phyloP scores from a whole-genome alignment of 2,113 vertebrate species.

The Trematocara zebra region DNA sequence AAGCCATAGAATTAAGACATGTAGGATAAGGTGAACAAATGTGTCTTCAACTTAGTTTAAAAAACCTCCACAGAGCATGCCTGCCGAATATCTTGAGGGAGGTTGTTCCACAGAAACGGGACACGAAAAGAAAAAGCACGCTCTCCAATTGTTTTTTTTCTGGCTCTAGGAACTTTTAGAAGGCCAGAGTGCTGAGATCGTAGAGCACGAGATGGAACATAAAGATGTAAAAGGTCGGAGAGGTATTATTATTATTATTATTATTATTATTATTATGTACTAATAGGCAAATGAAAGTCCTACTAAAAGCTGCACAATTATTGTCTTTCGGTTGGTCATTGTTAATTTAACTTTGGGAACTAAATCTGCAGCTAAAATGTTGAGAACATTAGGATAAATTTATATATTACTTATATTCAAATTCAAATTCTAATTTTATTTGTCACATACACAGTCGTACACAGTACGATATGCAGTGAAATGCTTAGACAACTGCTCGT shows the following conservation, averaged over 20 bases:
- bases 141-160: not conserved
- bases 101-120: not conserved
- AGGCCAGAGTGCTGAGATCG: accelerated
- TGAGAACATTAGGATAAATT: not conserved
- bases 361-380: not conserved
- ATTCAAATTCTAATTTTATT: accelerated
- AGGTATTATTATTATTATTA: not conserved
- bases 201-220: accelerated
- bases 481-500: not conserved
- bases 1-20: not conserved
- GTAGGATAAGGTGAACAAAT: not conserved
- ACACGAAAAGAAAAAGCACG: not conserved
- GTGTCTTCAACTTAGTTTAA: not conserved
- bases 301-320: not conserved
- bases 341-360: not conserved
- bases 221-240: not conserved
- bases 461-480: not conserved
- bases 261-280: not conserved
- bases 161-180: accelerated
- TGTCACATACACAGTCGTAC: not conserved
- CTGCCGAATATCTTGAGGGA: too few species aligned
- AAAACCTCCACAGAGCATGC: not conserved
- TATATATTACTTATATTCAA: not conserved
- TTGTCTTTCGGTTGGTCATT: not conserved
- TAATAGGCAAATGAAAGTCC: not conserved